Evolutionary conservation across 2,797 vertebrate species (phyloP).

Genomic region (Simalia tracyae): DNA sequence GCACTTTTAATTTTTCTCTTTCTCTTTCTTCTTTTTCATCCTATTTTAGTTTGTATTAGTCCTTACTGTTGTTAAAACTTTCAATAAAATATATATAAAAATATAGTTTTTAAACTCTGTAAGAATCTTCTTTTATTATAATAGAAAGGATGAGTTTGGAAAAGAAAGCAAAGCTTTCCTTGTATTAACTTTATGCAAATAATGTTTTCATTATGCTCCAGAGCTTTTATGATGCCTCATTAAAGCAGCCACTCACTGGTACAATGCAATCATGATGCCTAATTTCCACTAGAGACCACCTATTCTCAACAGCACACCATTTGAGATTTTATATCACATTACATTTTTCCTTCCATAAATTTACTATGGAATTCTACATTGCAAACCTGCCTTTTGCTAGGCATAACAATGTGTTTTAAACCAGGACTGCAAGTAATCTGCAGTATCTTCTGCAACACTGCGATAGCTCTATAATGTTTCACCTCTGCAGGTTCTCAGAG

Average conservation of each 20-base stretch:
- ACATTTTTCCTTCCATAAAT: neutral
- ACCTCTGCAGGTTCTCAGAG: neutral
- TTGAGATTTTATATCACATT: neutral
- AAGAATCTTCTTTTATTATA: neutral
- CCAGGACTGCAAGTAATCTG: neutral
- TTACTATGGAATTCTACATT: neutral
- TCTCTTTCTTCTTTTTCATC: neutral
- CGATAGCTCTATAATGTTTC: neutral
- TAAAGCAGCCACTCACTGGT: neutral
- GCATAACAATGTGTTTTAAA: neutral
- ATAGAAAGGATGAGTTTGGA: neutral
- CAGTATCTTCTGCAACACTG: neutral
- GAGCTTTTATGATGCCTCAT: neutral
- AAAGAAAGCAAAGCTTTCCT: neutral
- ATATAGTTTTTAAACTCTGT: neutral
- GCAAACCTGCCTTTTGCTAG: neutral
- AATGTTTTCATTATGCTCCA: neutral
- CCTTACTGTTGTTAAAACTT: no score
- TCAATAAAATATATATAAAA: no score
- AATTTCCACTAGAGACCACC: neutral
- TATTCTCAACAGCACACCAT: neutral
- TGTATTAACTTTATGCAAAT: neutral
- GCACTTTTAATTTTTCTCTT: neutral
- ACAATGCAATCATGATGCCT: neutral
- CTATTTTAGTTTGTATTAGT: no score